phyloP scores from a whole-genome alignment of 2,113 vertebrate species.

The Heliornis fulica region DNA sequence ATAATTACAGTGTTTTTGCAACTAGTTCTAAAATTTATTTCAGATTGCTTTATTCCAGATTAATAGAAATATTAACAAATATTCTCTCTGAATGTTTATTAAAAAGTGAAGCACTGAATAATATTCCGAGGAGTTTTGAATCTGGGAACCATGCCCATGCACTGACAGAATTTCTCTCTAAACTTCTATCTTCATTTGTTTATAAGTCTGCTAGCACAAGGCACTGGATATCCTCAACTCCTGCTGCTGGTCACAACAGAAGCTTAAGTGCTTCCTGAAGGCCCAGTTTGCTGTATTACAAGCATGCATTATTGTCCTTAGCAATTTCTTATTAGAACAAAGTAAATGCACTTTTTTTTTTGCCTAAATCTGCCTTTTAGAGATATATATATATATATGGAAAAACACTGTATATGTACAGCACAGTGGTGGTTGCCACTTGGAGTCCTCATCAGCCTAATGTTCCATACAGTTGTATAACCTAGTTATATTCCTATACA shows the following conservation, averaged over 20 bases:
- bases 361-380: background rate
- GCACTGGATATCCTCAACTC: conserved; percentile 4
- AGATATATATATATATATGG: background rate
- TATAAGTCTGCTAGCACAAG: background rate
- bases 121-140: background rate
- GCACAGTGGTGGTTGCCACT: background rate
- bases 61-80: background rate
- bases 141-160: background rate
- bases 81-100: conserved; percentile 1
- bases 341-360: background rate
- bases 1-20: background rate
- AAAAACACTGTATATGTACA: background rate
- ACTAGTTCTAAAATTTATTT: background rate
- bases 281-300: background rate
- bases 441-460: conserved; percentile 25
- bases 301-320: background rate
- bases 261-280: background rate
- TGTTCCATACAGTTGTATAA: background rate
- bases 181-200: conserved; percentile 10
- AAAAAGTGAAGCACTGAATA: background rate
- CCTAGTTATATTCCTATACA: background rate
- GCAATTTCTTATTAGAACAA: background rate
- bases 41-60: background rate
- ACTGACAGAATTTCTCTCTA: background rate
- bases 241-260: background rate